Evolutionary conservation across 2,888 invertebrate species (phyloP), one percentile per base, ranked within the genome.

Genomic region (Eustalomyia histrio): DNA sequence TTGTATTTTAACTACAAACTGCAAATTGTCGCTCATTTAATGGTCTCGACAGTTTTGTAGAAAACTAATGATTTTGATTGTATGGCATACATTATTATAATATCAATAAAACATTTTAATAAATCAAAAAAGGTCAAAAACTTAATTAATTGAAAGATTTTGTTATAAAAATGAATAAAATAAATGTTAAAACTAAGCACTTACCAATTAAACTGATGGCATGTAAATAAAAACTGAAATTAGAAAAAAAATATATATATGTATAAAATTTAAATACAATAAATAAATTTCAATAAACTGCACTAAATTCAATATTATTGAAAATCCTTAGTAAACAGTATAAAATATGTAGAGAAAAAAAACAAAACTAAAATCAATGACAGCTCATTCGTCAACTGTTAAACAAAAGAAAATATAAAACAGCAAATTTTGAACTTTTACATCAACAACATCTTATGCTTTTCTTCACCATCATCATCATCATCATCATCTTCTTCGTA

Each of bases 381-480:
- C 84, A 84, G 84, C 84, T 84, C 84, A 84, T 84, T 83, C 84
- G 84, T 88, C 88, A 88, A 88, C 47, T 67, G 58, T 63, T 78
- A 78, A 81, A 78, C 74, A 81, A 78, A 81, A 81, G 80, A 74
- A 65, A 55, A 50, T 47, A 58, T 16, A 47, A 67, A 50, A n/a
- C 43, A 67, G 16, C 60, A 61, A 74, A 65, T 79, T 74, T 78
- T 81, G 81, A 81, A 81, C 78, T 81, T 81, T 81, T 78, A 67
- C 81, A 81, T 80, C 80, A 80, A 69, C 76, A 73, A 55, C 73
- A 58, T 69, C 58, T 58, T 58, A 5, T 24, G n/a, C n/a, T 74
- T 69, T 71, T 74, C 61, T 67, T 65, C 29, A 24, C 5, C 24
- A 24, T 24, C 24, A 24, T 24, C 24, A 5, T 24, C 24, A 24